These are phyloP conservation scores for Paradisaea rubra DNA, from an alignment of 2,113 vertebrate species.

Conservation along the genomic window DNA sequence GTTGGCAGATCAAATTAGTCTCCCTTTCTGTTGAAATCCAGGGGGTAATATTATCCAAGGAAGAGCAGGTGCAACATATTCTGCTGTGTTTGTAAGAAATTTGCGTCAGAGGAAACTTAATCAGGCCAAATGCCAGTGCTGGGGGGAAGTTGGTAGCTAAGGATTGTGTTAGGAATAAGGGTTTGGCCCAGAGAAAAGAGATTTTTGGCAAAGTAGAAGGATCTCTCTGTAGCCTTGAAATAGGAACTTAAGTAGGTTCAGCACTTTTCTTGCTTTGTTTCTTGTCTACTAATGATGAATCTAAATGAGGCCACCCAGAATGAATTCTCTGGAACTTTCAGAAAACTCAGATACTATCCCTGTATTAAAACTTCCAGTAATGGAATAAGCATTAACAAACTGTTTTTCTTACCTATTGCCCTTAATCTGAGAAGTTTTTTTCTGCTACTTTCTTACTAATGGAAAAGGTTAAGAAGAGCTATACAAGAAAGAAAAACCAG, in stretches of 20 bases:
- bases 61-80: slow-evolving; percentile 22
- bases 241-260: neutral
- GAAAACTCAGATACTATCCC: neutral
- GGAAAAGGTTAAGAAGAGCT: neutral
- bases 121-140: neutral
- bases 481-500: neutral
- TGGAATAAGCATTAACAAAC: neutral
- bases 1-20: slow-evolving; percentile 30
- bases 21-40: slow-evolving; percentile 29
- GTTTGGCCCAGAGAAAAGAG: neutral
- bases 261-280: neutral
- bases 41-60: neutral
- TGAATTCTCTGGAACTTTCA: neutral
- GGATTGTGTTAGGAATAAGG: neutral
- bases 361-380: neutral
- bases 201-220: neutral
- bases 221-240: neutral
- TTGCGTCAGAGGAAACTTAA: slow-evolving; percentile 21
- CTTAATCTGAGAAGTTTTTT: neutral
- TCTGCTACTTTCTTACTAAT: neutral
- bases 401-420: neutral
- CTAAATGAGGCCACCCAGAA: neutral
- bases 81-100: slow-evolving; percentile 10
- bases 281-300: neutral
- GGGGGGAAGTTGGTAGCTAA: neutral